phyloP scores from a whole-genome alignment of 2,888 invertebrate genomes.

The Odiellus spinosus region DNA sequence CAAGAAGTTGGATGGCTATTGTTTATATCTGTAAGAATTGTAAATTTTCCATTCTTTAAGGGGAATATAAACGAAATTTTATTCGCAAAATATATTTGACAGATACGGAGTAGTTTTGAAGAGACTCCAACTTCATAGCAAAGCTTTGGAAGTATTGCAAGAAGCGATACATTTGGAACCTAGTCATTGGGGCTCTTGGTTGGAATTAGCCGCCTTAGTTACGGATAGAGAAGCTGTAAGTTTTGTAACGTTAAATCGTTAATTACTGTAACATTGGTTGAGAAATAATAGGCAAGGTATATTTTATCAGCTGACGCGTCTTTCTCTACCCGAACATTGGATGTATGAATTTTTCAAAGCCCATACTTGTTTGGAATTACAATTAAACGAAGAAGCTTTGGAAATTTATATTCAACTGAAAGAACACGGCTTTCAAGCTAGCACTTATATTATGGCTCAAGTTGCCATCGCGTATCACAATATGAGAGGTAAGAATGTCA shows the following conservation, averaged over 20 bases:
- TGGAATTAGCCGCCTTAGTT: conserved; percentile 71
- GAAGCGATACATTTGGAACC: conserved; percentile 63
- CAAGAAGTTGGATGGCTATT: conserved; percentile 58
- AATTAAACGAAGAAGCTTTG: conserved; percentile 75
- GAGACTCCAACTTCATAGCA: conserved; percentile 59
- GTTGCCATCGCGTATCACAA: conserved; percentile 86
- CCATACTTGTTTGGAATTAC: conserved; percentile 73
- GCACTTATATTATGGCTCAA: conserved; percentile 77
- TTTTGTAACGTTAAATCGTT: background rate
- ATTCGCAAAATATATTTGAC: conserved; percentile 17
- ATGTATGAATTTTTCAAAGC: conserved; percentile 83
- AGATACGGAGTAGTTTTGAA: conserved; percentile 80
- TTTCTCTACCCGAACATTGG: conserved; percentile 66
- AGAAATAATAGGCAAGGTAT: background rate
- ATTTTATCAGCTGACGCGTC: conserved; percentile 29
- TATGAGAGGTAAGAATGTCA: conserved; percentile 13
- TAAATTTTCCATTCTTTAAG: conserved; percentile 1
- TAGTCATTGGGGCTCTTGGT: conserved; percentile 88
- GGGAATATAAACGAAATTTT: no score
- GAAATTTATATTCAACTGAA: conserved; percentile 61
- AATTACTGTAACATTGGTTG: background rate
- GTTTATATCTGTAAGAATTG: conserved; percentile 30
- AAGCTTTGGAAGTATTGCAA: conserved; percentile 61
- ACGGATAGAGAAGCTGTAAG: conserved; percentile 55
- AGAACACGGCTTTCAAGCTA: conserved; percentile 63